Base-by-base conservation (phyloP, 2,888 invertebrate genomes). In the Cryptus armator region DNA sequence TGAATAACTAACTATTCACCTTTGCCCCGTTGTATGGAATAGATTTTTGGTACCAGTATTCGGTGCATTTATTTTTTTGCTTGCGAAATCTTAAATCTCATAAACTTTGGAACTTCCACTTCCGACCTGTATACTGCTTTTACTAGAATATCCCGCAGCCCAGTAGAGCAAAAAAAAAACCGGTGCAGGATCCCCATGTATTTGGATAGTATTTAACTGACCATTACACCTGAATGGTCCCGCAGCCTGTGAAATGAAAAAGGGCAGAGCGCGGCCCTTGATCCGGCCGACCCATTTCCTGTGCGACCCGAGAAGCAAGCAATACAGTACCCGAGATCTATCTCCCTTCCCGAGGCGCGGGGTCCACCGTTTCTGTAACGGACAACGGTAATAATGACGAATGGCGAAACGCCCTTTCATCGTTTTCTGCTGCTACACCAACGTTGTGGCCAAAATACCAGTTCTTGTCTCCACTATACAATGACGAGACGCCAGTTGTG, bases 201-300 rank as follows among this genome's bases (percentile, higher is more conserved):
- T 91, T 92, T 92, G 91, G 91, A 92, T 91, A 91, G 92, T 91
- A 90, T 91, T 93, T 91, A 92, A 92, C 93, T 93, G 93, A 93
- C 93, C 93, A 93, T 93, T 93, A 92, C 93, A 93, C 93, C 92
- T 92, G 93, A 93, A 93, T 93, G 89, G 90, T 87, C 85, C 53
- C 70, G 86, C 53, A 76, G 86, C 81, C 76, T 81, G 87, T 88
- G 90, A 89, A 90, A 92, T 92, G 90, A 87, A 92, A 93, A 92
- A 91, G 91, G 91, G 89, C 91, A 90, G 89, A 88, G 85, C 76
- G n/a, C 83, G 88, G 89, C 90, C 91, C 92, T 92, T 92, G 92
- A 93, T 93, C 92, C 91, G 90, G 88, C 92, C 93, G 91, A 91
- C 93, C 93, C 92, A 93, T 91, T 93, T 93, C 93, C 93, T 92